Percentiles rank a stretch among this genome's conserved stretches.
Conservation (phyloP, 2,888 invertebrate species). For the Idaea biselata region DNA sequence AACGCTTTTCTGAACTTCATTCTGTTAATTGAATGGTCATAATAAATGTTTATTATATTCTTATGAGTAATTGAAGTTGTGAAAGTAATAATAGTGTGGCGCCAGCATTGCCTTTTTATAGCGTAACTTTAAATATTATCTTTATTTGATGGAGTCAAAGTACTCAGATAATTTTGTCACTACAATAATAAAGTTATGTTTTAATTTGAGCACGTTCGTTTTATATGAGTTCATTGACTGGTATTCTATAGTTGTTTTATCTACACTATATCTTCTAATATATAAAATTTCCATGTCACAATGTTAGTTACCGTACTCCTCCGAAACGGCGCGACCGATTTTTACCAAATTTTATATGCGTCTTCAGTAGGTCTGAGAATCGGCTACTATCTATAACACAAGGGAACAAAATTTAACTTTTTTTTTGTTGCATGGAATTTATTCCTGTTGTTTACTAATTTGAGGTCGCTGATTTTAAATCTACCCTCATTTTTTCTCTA, state of each 20-base stretch:
- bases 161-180: neutral
- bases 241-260: neutral
- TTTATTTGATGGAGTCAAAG: neutral
- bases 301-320: too few species aligned
- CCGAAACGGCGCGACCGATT: too few species aligned
- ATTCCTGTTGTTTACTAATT: too few species aligned
- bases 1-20: constrained; percentile 5
- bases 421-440: too few species aligned
- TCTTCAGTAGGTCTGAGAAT: too few species aligned
- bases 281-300: too few species aligned
- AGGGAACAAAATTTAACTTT: too few species aligned
- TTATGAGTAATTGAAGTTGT: constrained; percentile 1
- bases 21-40: constrained; percentile 7
- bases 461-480: too few species aligned
- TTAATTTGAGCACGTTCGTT: neutral
- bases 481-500: too few species aligned
- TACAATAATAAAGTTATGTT: neutral
- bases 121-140: neutral
- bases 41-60: constrained; percentile 4
- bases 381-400: too few species aligned
- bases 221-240: neutral
- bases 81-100: neutral
- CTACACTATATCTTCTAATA: too few species aligned
- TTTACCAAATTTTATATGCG: too few species aligned
- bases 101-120: neutral